Evolutionary conservation across 2,113 vertebrate genomes (phyloP).

Genomic region (Dinomys branickii): DNA sequence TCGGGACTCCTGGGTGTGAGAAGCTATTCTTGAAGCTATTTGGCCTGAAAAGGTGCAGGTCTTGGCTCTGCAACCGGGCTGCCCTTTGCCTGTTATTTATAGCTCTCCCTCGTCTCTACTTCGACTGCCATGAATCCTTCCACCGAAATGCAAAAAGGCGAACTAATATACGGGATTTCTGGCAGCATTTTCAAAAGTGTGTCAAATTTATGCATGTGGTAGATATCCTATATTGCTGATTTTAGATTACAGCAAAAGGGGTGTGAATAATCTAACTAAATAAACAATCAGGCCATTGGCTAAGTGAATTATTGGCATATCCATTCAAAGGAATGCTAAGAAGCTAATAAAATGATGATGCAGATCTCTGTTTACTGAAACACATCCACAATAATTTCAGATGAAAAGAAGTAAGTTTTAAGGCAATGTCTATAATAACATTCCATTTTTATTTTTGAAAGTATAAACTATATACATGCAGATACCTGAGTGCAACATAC

Average conservation of each 20-base stretch:
- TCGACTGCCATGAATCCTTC: background rate
- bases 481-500: background rate
- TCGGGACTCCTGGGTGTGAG: background rate
- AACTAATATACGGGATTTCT: background rate
- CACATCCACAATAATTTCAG: conserved; percentile 12
- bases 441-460: conserved; percentile 61
- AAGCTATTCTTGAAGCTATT: background rate
- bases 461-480: conserved; percentile 33
- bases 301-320: background rate
- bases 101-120: background rate
- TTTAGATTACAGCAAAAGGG: background rate
- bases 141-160: background rate
- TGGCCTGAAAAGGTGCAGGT: background rate
- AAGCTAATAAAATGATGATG: conserved; percentile 25
- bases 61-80: background rate
- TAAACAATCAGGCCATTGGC: background rate
- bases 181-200: conserved; percentile 28
- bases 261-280: background rate
- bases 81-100: background rate
- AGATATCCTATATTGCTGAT: background rate
- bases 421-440: conserved; percentile 42
- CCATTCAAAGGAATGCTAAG: background rate
- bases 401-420: background rate
- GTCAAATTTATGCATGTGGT: background rate
- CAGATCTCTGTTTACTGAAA: conserved; percentile 36